Evolutionary conservation across 2,113 vertebrate species (phyloP), one percentile per base, ranked within the genome.

Genomic region (Puntigrus tetrazona): DNA sequence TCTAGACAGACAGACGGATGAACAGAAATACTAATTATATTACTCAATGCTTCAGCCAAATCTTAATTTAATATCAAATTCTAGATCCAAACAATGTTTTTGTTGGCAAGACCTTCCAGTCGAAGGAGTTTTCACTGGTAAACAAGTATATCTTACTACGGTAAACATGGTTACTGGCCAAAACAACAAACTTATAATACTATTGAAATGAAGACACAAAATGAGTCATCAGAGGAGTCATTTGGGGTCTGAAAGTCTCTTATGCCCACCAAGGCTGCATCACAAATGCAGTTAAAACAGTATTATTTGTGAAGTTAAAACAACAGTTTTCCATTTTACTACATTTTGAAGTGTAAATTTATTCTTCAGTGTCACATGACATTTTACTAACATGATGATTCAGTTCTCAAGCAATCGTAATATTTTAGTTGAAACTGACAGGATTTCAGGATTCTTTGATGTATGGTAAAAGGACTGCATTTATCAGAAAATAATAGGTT

Each of bases 31-130:
- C 22, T 38, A 55, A 55, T 34, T 7, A 8, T 36, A 25, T 25
- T 78, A 78, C 22, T 57, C 5, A 25, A 57, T 55, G 31, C 50
- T 36, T n/a, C 50, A 77, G 11, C 22, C 69, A 77, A 14, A 77
- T 77, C 5, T 55, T 77, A 57, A 72, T 72, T 25, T 29, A 76
- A 76, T 22, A 55, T 77, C 47, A 31, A 31, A 52, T 76, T 55
- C 18, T 34, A 34, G 8, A n/a, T 76, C 47, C 45, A 76, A 76
- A 31, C 34, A 69, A n/a, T 75, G 25, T 27, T 47, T 50, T 77
- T 41, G 69, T 25, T 36, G 47, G 47, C 29, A 55, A 76, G 29
- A 55, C 18, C 2, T 55, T 76, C 27, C 45, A 55, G 74, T 20
- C 22, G 7, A 76, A 22, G 74, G 27, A 20, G 31, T 3, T 27